These are phyloP conservation scores for Azorinus chamasolen DNA, from an alignment of 2,888 invertebrate genomes.

Conservation along the genomic window DNA sequence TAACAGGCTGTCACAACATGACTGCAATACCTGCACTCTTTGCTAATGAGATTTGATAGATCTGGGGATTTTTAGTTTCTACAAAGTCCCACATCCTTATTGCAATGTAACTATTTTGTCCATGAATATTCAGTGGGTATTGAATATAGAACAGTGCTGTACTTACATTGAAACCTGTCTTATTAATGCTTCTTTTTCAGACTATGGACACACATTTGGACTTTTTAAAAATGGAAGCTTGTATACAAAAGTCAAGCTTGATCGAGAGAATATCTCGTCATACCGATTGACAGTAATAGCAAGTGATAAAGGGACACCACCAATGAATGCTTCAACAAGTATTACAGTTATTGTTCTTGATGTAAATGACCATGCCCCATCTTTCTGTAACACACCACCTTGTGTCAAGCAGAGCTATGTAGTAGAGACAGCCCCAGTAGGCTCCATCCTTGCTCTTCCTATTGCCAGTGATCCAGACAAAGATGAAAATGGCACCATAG, in stretches of 20 bases:
- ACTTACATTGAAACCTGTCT: no score
- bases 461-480: conserved; percentile 56
- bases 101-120: no score
- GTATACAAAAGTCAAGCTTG: conserved; percentile 17
- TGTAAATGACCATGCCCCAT: conserved; percentile 60
- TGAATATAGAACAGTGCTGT: no score
- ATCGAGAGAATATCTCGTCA: conserved; percentile 29
- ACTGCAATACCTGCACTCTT: no score
- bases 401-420: conserved; percentile 17
- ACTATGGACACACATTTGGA: not conserved
- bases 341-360: conserved; percentile 50
- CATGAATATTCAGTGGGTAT: no score
- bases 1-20: no score
- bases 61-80: no score
- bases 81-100: no score
- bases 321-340: conserved; percentile 17
- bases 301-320: conserved; percentile 35
- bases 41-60: no score
- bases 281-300: conserved; percentile 29
- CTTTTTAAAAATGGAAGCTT: conserved; percentile 5
- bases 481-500: conserved; percentile 57
- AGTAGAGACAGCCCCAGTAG: conserved; percentile 44
- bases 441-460: conserved; percentile 42
- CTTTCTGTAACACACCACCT: conserved; percentile 13
- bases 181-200: no score